Evolutionary conservation across 1,140 invertebrate genomes (phyloP).

Genomic region (Muscidifurax raptorellus): DNA sequence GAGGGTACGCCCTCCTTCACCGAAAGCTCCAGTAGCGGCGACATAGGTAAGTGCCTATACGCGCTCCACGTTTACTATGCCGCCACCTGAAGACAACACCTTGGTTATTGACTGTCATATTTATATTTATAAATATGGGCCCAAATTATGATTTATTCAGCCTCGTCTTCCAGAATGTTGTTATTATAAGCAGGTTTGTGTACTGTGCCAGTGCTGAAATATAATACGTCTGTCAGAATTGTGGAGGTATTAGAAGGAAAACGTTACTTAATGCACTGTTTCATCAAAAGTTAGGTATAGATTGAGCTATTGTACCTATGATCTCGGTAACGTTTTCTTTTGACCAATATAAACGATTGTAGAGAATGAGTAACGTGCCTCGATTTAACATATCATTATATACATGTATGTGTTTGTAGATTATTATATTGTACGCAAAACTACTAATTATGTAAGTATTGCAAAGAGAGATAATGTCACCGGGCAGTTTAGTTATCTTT

Average conservation of each 20-base stretch:
- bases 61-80: constrained; percentile 68
- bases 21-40: constrained; percentile 94
- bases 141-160: not conserved
- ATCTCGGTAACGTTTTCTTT: not conserved
- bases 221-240: not conserved
- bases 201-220: not conserved
- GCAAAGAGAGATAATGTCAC: not conserved
- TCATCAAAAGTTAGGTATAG: no score
- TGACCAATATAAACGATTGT: not conserved
- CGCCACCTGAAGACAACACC: constrained; percentile 56
- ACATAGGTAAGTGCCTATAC: constrained; percentile 83
- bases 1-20: constrained; percentile 98
- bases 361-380: not conserved
- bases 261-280: not conserved
- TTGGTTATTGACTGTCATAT: no score
- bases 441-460: not conserved
- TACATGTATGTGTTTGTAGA: not conserved
- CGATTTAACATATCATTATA: not conserved
- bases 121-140: no score
- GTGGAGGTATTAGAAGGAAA: not conserved
- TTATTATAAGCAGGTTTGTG: not conserved
- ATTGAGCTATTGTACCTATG: no score
- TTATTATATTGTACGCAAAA: not conserved
- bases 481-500: not conserved
- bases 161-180: not conserved